phyloP scores from a whole-genome alignment of 2,888 invertebrate species.

The Hylaea fasciaria region DNA sequence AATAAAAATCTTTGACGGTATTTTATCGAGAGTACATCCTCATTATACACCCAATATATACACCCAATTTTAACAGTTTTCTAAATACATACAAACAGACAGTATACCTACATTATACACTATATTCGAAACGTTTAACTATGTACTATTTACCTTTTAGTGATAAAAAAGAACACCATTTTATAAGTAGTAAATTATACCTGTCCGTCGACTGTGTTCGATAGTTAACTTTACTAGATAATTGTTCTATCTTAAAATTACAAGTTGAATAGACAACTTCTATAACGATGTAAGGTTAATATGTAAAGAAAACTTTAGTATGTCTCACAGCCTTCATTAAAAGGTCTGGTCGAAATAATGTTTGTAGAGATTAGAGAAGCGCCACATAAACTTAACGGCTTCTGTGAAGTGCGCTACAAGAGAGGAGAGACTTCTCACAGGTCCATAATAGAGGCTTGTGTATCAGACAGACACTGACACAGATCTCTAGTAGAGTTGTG shows the following conservation, averaged over 20 bases:
- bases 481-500: too few relatives aligned
- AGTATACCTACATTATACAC: not conserved
- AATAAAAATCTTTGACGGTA: too few relatives aligned
- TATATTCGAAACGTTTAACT: slow-evolving; percentile 18
- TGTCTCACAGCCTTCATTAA: too few relatives aligned
- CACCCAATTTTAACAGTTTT: not conserved
- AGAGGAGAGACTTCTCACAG: too few relatives aligned
- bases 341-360: too few relatives aligned
- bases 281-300: slow-evolving; percentile 1
- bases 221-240: slow-evolving; percentile 8
- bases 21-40: too few relatives aligned
- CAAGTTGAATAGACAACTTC: slow-evolving; percentile 1
- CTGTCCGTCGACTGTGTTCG: slow-evolving; percentile 27
- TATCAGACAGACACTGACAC: too few relatives aligned
- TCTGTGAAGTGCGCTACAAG: too few relatives aligned
- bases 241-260: not conserved
- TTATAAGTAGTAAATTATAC: slow-evolving; percentile 30
- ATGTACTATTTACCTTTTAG: slow-evolving; percentile 20
- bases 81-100: not conserved
- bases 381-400: too few relatives aligned
- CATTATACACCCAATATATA: too few relatives aligned
- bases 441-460: too few relatives aligned
- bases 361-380: too few relatives aligned
- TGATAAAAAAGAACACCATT: slow-evolving; percentile 43
- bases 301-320: not conserved